Evolutionary conservation across 2,797 vertebrate genomes (phyloP).

Genomic region (Natrix natrix): DNA sequence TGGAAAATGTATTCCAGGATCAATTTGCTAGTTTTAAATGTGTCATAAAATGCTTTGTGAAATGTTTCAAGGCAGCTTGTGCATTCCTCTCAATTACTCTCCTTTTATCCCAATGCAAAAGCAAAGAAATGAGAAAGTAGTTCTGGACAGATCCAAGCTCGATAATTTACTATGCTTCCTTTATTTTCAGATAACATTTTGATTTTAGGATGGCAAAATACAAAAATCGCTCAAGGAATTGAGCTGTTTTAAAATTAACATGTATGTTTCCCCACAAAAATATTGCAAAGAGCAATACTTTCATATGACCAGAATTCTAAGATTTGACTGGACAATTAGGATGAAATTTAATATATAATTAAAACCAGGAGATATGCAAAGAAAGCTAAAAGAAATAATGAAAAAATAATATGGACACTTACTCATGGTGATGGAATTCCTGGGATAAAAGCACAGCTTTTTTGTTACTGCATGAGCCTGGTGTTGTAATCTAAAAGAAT

Average conservation of each 20-base stretch:
- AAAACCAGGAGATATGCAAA: background rate
- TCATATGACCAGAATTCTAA: background rate
- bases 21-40: background rate
- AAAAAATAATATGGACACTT: slow-evolving; percentile 72
- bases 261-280: background rate
- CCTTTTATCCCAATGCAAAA: background rate
- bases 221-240: background rate
- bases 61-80: background rate
- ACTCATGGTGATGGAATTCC: slow-evolving; percentile 86
- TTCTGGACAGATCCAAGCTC: background rate
- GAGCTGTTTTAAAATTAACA: background rate
- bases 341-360: slow-evolving; percentile 13
- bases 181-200: background rate
- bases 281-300: background rate
- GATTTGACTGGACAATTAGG: background rate
- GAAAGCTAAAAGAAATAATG: slow-evolving; percentile 48
- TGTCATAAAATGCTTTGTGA: background rate
- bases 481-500: slow-evolving; percentile 72
- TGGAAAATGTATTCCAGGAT: background rate
- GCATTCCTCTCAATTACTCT: background rate
- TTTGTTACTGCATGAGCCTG: slow-evolving; percentile 77
- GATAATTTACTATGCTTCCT: background rate
- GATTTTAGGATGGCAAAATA: background rate
- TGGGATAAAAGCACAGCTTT: slow-evolving; percentile 82
- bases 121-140: background rate